A percentile compares a stretch with the other conserved stretches of the same genome.
phyloP scores from a whole-genome alignment of 2,113 vertebrate genomes.

The Hipposideros armiger region DNA sequence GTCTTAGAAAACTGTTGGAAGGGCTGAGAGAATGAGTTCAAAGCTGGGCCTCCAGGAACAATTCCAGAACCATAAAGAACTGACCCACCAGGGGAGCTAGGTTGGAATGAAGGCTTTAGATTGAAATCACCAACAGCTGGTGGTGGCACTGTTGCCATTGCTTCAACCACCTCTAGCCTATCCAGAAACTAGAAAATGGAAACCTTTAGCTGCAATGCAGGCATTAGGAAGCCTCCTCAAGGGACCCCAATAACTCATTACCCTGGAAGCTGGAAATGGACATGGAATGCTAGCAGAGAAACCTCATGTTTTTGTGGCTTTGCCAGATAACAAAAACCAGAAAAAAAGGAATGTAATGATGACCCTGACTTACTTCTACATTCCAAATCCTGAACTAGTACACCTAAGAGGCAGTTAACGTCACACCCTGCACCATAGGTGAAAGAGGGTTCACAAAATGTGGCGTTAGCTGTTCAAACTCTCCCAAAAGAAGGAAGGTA shows the following conservation, averaged over 20 bases:
- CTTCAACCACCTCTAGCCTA: neutral
- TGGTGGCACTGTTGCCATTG: fast-evolving
- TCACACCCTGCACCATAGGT: neutral
- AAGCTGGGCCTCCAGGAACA: neutral
- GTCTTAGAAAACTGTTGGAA: neutral
- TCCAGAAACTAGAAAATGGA: neutral
- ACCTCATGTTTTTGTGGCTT: neutral
- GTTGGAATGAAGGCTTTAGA: neutral
- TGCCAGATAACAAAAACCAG: neutral
- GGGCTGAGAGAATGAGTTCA: neutral
- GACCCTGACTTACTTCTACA: neutral
- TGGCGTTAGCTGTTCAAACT: neutral
- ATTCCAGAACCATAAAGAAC: neutral
- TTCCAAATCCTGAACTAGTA: neutral
- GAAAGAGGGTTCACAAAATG: neutral
- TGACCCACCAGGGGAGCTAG: neutral
- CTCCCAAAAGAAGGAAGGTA: neutral
- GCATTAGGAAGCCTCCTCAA: neutral
- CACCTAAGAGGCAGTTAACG: neutral
- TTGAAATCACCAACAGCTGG: too few relatives aligned
- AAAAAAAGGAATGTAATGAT: neutral
- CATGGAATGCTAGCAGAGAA: neutral
- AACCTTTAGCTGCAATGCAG: neutral
- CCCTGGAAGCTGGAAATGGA: neutral
- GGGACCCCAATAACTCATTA: fast-evolving